phyloP scores from a whole-genome alignment of 2,797 vertebrate genomes.

The Apogon hyalosoma region DNA sequence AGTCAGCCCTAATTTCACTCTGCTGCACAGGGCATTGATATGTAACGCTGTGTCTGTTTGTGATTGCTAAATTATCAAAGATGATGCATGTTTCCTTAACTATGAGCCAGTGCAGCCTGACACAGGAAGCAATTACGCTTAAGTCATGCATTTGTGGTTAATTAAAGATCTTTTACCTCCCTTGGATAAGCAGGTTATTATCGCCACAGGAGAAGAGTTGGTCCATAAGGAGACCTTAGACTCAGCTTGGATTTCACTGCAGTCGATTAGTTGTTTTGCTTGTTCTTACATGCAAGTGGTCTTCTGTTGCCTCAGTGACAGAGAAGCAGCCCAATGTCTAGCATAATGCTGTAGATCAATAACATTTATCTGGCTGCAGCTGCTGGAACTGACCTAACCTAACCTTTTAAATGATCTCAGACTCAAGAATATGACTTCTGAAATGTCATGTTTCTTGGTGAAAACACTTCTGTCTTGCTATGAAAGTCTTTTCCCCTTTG shows the following conservation, averaged over 20 bases:
- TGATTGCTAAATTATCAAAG: slow-evolving; percentile 43
- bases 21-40: slow-evolving; percentile 32
- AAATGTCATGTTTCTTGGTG: slow-evolving; percentile 38
- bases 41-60: slow-evolving; percentile 49
- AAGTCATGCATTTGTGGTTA: slow-evolving; percentile 54
- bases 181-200: slow-evolving; percentile 38
- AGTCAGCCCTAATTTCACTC: slow-evolving; percentile 53
- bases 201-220: slow-evolving; percentile 29
- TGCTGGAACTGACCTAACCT: slow-evolving; percentile 13
- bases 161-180: slow-evolving; percentile 54
- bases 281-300: slow-evolving; percentile 10
- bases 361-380: slow-evolving; percentile 17
- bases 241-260: slow-evolving; percentile 34
- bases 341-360: slow-evolving; percentile 24
- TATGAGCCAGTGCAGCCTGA: slow-evolving; percentile 13
- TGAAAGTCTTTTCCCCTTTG: slow-evolving; percentile 17
- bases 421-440: slow-evolving; percentile 26
- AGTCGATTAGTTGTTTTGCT: slow-evolving; percentile 2
- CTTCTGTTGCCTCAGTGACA: slow-evolving; percentile 13
- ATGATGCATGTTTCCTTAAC: slow-evolving; percentile 19
- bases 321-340: slow-evolving; percentile 1
- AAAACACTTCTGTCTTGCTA: slow-evolving; percentile 2
- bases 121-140: slow-evolving; percentile 47
- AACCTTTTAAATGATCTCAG: slow-evolving; percentile 19
- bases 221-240: slow-evolving; percentile 32